Base-by-base conservation (phyloP, 2,888 invertebrate genomes). In the Synanthedon tipuliformis region DNA sequence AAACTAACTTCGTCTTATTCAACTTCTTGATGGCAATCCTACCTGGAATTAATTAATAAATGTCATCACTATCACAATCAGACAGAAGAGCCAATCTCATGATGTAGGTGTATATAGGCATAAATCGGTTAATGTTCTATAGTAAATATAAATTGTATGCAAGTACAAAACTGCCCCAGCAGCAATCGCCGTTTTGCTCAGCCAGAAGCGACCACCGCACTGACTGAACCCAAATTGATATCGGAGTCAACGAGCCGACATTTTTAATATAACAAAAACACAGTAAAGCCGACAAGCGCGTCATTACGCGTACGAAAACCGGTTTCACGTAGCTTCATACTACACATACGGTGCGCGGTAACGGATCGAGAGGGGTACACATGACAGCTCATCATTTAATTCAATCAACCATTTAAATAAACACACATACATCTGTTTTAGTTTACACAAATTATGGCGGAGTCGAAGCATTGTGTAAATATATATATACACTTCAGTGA, bases 231-330 rank as follows among this genome's bases (percentile, higher is more conserved):
- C 34, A 52, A 52, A 53, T 51, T 55, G 48, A 54, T 50, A 53
- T 54, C 55, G 51, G 34, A 34, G 34, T 34, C 34, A 34, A 34
- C 50, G 48, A 49, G 55, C 52, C 13, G 52, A 55, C 50, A 55
- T 52, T 50, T 40, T 50, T 16, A 23, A 50, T 41, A 40, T 34
- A 50, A 54, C 34, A 54, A 45, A 53, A 53, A 45, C 18, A 41
- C 50, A 48, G 50, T 27, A 23, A 51, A 12, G 52, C 53, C 56
- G 52, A 53, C 56, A 51, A 52, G 51, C 52, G 54, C 54, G 54
- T 54, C 56, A 54, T 56, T 56, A 56, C 56, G 56, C 52, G 54
- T 56, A 56, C 53, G 54, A 56, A 41, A 56, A 56, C 56, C 56
- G 54, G 56, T 56, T 51, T 56, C 54, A 56, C 56, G 56, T 53